These are phyloP conservation scores for Ophonus ardosiacus DNA, from an alignment of 2,888 invertebrate genomes.

Conservation along the genomic window DNA sequence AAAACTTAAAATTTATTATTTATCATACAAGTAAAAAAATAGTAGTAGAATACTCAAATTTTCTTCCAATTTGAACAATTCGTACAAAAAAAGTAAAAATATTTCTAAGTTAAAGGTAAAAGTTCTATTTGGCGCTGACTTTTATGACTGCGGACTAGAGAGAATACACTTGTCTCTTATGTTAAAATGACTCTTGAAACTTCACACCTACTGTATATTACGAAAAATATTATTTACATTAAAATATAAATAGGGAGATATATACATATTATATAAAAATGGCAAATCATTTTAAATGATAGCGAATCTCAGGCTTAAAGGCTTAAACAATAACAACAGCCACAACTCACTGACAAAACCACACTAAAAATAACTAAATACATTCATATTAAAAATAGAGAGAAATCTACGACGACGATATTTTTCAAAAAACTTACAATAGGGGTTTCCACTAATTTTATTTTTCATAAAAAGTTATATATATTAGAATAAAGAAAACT, in stretches of 20 bases:
- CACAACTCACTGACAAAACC: not conserved
- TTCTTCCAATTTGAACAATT: too few species aligned
- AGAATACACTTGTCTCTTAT: slow-evolving; percentile 45
- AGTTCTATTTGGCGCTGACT: slow-evolving; percentile 18
- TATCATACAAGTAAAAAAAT: too few species aligned
- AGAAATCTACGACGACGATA: too few species aligned
- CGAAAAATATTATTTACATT: slow-evolving; percentile 51
- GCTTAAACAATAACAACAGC: slow-evolving; percentile 33
- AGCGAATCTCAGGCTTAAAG: slow-evolving; percentile 38
- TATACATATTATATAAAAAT: slow-evolving; percentile 51
- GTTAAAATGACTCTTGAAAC: slow-evolving; percentile 30
- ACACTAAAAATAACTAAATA: not conserved
- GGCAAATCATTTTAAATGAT: slow-evolving; percentile 55
- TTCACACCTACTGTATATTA: slow-evolving; percentile 38
- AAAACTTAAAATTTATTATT: too few species aligned
- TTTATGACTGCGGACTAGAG: slow-evolving; percentile 25
- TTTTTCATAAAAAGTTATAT: too few species aligned
- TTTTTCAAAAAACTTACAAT: too few species aligned
- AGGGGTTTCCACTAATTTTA: too few species aligned
- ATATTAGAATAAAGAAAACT: too few species aligned
- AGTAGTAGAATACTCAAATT: too few species aligned
- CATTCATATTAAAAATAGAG: not conserved
- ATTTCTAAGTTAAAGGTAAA: not conserved
- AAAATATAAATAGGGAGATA: slow-evolving; percentile 50
- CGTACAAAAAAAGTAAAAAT: not conserved